These are phyloP conservation scores for Archocentrus centrarchus DNA, from an alignment of 2,113 vertebrate genomes.

Conservation along the genomic window DNA sequence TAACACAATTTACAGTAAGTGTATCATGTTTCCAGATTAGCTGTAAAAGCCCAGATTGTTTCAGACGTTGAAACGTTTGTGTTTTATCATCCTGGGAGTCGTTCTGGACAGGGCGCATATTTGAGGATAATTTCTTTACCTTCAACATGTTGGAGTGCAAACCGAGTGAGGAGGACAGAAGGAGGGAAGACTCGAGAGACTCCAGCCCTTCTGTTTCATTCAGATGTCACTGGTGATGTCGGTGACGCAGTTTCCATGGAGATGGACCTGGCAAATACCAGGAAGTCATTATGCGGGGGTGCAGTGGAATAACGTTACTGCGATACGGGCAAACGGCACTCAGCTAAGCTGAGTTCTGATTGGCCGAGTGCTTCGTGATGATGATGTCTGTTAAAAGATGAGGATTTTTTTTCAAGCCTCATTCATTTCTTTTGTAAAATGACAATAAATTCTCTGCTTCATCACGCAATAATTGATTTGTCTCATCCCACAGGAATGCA, in stretches of 20 bases:
- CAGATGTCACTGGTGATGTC: neutral
- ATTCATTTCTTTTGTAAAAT: neutral
- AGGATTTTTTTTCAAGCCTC: neutral
- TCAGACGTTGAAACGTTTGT: neutral
- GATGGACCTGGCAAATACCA: neutral
- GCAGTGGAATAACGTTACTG: neutral
- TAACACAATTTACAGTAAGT: neutral
- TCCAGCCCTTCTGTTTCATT: neutral
- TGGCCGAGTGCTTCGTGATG: neutral
- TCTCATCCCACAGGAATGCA: conserved; percentile 85
- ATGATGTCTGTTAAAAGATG: neutral
- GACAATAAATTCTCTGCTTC: neutral
- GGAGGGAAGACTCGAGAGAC: neutral
- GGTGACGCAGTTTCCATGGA: conserved; percentile 26
- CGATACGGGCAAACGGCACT: neutral
- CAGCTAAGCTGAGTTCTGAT: neutral
- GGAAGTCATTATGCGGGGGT: neutral
- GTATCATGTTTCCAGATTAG: neutral
- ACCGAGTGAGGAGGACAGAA: neutral
- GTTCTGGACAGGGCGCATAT: neutral
- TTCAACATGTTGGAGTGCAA: fast-evolving
- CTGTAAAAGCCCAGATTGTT: neutral
- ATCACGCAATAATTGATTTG: neutral
- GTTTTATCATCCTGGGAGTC: neutral
- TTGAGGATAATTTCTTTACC: neutral